These are phyloP conservation scores for Micronisus gabar DNA, from an alignment of 2,113 vertebrate genomes.

Conservation along the genomic window DNA sequence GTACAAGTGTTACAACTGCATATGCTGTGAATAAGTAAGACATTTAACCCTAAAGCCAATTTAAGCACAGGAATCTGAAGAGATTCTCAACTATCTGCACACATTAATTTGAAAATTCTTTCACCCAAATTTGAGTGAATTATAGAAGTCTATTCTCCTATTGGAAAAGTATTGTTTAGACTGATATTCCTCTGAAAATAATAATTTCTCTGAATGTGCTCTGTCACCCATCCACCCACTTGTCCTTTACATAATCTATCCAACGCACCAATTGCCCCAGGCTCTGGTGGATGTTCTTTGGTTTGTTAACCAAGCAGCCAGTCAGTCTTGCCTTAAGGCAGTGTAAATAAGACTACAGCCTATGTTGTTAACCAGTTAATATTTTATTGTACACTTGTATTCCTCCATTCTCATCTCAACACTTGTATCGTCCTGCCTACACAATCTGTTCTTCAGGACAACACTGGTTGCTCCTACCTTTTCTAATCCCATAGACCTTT, in stretches of 20 bases:
- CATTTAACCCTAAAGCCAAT: neutral
- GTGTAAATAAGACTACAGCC: rapidly evolving
- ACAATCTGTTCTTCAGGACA: neutral
- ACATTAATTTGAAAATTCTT: neutral
- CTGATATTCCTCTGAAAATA: neutral
- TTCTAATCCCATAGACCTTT: neutral
- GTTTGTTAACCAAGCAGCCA: neutral
- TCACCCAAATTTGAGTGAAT: neutral
- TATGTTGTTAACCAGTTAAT: neutral
- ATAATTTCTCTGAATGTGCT: neutral
- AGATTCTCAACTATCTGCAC: neutral
- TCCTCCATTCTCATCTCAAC: neutral
- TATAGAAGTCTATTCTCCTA: neutral
- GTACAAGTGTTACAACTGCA: neutral
- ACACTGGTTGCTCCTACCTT: neutral
- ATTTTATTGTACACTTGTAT: neutral
- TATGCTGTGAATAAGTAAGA: neutral
- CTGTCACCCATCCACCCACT: neutral
- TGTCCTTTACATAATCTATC: neutral
- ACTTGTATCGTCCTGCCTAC: neutral
- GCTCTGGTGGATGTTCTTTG: neutral
- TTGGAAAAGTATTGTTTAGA: neutral
- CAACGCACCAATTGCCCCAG: rapidly evolving
- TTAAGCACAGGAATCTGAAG: neutral
- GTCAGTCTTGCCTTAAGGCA: neutral